Conservation (phyloP, 2,797 vertebrate species). For the Microctenopoma steveboyesi region DNA sequence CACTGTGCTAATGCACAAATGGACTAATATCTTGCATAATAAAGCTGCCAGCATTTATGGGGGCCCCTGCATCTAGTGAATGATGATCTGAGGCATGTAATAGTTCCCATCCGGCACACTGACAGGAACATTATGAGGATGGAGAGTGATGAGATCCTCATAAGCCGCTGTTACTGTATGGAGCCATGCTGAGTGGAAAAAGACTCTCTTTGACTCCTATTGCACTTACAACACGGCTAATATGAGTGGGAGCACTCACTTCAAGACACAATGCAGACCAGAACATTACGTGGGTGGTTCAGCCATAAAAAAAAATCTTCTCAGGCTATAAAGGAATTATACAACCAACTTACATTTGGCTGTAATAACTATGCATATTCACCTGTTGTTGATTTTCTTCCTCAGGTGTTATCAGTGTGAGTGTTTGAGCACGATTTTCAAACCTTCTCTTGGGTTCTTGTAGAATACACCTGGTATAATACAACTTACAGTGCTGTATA, state of each 20-base stretch:
- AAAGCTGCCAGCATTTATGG: slow-evolving; percentile 57
- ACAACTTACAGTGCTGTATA: not conserved
- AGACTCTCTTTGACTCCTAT: slow-evolving; percentile 61
- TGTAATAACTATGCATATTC: slow-evolving; percentile 32
- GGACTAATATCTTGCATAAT: slow-evolving; percentile 55
- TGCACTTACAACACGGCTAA: slow-evolving; percentile 52
- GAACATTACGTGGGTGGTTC: slow-evolving; percentile 53
- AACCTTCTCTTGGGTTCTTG: not conserved
- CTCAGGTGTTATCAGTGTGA: slow-evolving; percentile 11
- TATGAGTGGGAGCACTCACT: slow-evolving; percentile 47
- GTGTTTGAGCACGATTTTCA: not conserved
- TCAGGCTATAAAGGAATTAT: slow-evolving; percentile 39
- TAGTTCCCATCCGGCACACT: slow-evolving; percentile 69
- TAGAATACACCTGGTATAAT: slow-evolving; percentile 1
- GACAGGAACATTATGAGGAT: slow-evolving; percentile 74
- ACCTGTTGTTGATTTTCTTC: slow-evolving; percentile 29
- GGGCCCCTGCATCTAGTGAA: slow-evolving; percentile 51
- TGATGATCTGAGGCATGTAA: slow-evolving; percentile 69
- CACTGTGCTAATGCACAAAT: slow-evolving; percentile 54
- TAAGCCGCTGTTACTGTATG: slow-evolving; percentile 45
- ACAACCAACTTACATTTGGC: slow-evolving; percentile 32
- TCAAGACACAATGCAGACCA: slow-evolving; percentile 59
- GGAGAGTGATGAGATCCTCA: slow-evolving; percentile 72
- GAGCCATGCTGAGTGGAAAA: slow-evolving; percentile 61
- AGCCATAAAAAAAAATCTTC: slow-evolving; percentile 56